Base-by-base conservation (phyloP, 1,140 invertebrate species). In the Macrostomum lignano region DNA sequence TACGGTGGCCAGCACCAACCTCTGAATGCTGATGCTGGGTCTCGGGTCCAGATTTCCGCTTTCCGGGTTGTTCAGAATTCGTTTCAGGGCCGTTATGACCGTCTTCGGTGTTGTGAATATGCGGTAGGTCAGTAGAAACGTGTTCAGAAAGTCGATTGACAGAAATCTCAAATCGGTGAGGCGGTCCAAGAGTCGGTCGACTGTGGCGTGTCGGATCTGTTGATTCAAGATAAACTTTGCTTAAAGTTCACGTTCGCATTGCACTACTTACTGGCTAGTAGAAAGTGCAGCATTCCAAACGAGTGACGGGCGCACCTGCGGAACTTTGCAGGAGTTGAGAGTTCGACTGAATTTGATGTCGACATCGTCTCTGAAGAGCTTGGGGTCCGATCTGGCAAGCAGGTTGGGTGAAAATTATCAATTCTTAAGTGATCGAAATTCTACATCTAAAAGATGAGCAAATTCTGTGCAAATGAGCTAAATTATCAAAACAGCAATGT, bases 121-220 rank as follows among this genome's bases (percentile, higher is more conserved):
- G 21, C 76, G 70, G 55, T 86, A 86, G 2, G 78, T 84, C 21
- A 84, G 59, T 15, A 88, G 63, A 55, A 84, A 88, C 3, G 78
- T 86, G 58, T 88, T 84, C 10, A 86, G 63, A 57, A 84, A 88
- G 54, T 86, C 79, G 42, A 84, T 79, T 25, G 73, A 78, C 3
- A 84, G 61, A 53, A 84, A 84, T 21, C 78, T 64, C 11, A 84
- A 60, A 55, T 84, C 79, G 14, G 76, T 84, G 25, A 86, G 62
- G 38, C 78, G 61, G 54, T 82, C 74, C 36, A 86, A 58, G 7
- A 86, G 56, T 29, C 74, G 55, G 40, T 81, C 72, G 2, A 77
- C 74, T 21, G 76, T 81, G 1, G 78, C 79, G 42, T 82, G 82
- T 22, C 77, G 66, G 44, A 88, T 82, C 63, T 81, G 71, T n/a